Conservation (phyloP, 1,140 invertebrate species). For the Eriosoma lanigerum region DNA sequence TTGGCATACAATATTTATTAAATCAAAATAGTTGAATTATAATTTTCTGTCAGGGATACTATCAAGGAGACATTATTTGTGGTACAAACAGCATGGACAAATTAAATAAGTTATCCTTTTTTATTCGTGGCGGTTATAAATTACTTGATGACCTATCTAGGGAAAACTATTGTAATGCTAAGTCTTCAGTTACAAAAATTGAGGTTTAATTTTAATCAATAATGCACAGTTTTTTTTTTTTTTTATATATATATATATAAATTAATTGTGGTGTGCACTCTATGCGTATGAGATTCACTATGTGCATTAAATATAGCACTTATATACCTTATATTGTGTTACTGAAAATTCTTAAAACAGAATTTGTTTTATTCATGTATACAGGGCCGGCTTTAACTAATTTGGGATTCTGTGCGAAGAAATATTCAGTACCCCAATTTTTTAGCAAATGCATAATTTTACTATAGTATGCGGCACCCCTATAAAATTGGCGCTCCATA, state of each 20-base stretch:
- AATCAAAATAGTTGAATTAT: slow-evolving; percentile 16
- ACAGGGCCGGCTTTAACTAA: too few species aligned
- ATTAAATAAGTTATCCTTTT: slow-evolving; percentile 34
- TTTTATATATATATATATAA: too few species aligned
- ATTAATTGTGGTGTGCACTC: slow-evolving; percentile 53
- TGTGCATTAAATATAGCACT: slow-evolving; percentile 10
- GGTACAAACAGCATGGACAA: slow-evolving; percentile 22
- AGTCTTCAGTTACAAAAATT: slow-evolving; percentile 20
- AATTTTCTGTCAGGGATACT: slow-evolving; percentile 29
- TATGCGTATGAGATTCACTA: slow-evolving; percentile 4
- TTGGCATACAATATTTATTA: background rate
- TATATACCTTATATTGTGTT: background rate
- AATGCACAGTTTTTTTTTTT: slow-evolving; percentile 54
- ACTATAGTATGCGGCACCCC: too few species aligned
- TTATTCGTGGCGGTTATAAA: slow-evolving; percentile 34
- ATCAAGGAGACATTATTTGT: slow-evolving; percentile 23
- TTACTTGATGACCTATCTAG: slow-evolving; percentile 41
- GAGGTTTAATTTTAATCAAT: slow-evolving; percentile 48
- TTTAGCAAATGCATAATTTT: too few species aligned
- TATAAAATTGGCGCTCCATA: too few species aligned
- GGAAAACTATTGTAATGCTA: slow-evolving; percentile 42
- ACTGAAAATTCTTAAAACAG: too few species aligned
- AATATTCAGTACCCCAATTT: too few species aligned
- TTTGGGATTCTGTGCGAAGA: too few species aligned
- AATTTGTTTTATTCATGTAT: too few species aligned